Base-by-base conservation (phyloP, 2,888 invertebrate genomes). In the Polietes domitor region DNA sequence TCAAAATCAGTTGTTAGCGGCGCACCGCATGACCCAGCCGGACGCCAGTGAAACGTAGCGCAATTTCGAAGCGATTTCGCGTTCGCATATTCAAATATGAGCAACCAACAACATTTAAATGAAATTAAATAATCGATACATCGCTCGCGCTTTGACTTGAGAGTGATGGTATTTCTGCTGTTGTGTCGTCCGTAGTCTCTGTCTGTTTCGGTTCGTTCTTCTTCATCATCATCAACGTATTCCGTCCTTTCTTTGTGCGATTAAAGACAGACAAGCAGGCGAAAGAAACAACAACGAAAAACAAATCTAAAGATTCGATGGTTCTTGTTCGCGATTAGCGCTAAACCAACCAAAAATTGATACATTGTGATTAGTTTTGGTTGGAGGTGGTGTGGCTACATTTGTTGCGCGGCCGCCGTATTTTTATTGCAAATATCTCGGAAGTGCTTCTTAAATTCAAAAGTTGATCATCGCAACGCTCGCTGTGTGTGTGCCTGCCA, bases 1-100 rank as follows among this genome's bases (percentile, higher is more conserved):
- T 84, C 78, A 81, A 76, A 75, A 68, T 78, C 73, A 77, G 78
- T 81, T 76, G 75, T 21, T 79, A n/a, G n/a, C n/a, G n/a, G n/a
- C n/a, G n/a, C n/a, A 84, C 78, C 76, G 76, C 76, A 61, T 81
- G 72, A 84, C 28, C 71, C 53, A 72, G 70, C 72, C 81, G 84
- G 9, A 58, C 58, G 58, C 21, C 58, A 24, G 1, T 58, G 6
- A 41, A 68, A n/a, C 68, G 43, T 21, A 21, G 68, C 24, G 43
- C 12, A 65, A 21, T 65, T 24, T 7, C 41, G 41, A 4, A 53
- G 53, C 53, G 19, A 7, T 37, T 53, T 53, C 26, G 58, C 15
- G 10, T 24, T 41, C 24, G 24, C 21, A 37, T 9, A 37, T 37
- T 37, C 37, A 37, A 24, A 58, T 12, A 24, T 19, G 26, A 58